Base-by-base conservation (phyloP, 2,888 invertebrate species). In the Agonum fuliginosum region DNA sequence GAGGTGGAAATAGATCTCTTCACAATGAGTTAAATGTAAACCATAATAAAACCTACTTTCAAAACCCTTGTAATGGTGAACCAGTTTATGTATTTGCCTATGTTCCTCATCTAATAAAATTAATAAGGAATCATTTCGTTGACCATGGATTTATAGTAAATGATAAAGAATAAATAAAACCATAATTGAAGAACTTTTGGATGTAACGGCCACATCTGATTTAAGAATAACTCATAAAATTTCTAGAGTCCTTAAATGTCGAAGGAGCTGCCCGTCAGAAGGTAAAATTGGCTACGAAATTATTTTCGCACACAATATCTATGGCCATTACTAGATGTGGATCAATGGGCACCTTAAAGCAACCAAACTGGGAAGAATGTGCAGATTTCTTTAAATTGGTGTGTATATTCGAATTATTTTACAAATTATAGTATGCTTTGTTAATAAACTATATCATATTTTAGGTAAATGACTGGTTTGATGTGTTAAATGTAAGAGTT, bases 231-330 rank as follows among this genome's bases (percentile, higher is more conserved):
- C 75, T 3, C 37, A 78, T 48, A 79, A 80, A 78, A 75, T 78
- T 10, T 51, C 75, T 14, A 30, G 30, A 20, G 75, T 48, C 17
- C 43, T n/a, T 77, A 6, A 62, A 30, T 22, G 78, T 78, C 4
- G 37, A 69, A 19, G 58, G 69, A 6, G 41, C 58, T 17, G 17
- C 41, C 51, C 14, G 78, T 10, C 79, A 80, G 30, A 80, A 79
- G 74, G 80, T 79, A 3, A 81, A 79, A 80, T 78, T 71, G 48
- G 79, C 81, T 3, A 78, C 81, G 3, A 81, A 82, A 79, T 27
- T 81, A 6, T 81, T 82, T 80, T 80, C 81, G 3, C 79, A 81
- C 43, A 81, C 81, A 5, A 74, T 80, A 46, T 79, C 81, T 5
- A 62, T 17, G 3, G 81, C 80, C 6, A 78, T 82, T 37, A 73